Base-by-base conservation (phyloP, 2,113 vertebrate species). In the Psittacula cyanocephala region DNA sequence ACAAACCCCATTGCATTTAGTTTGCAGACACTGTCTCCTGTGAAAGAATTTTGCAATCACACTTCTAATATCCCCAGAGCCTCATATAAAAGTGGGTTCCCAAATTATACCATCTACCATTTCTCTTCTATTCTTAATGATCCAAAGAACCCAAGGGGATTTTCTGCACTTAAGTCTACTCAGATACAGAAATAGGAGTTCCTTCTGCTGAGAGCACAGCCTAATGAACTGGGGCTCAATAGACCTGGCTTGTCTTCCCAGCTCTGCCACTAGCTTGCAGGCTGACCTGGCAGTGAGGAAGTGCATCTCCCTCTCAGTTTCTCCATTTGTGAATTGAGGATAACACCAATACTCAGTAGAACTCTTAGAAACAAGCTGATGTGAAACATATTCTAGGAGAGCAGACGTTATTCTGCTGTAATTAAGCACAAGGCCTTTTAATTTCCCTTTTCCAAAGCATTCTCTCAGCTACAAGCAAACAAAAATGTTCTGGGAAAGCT, bases 271-370 rank as follows among this genome's bases (percentile, higher is more conserved):
- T 27, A 14, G n/a, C 37, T 63, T 14, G 3, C 1, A 11, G 43
- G 70, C 20, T 80, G 55, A 9, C 22, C 35, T 52, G 39, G 29
- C 37, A 17, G 16, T 1, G 10, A 33, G 7, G 3, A 29, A 33
- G 3, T 49, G 44, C 49, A 8, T 19, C 24, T 49, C 39, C 33
- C 17, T 67, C 27, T 5, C 52, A n/a, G 33, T 10, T 7, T 22
- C 33, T n/a, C 13, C 39, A 7, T 17, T 6, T 33, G 41, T 6
- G 17, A 72, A 10, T 1, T 0, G 7, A 35, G 11, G n/a, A 3
- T 29, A 37, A 28, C 20, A 27, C 71, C 15, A 5, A 18, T 15
- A 17, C 4, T 28, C 22, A 6, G 33, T 8, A 22, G 29, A 79
- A 19, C 37, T 39, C 59, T 3, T 18, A 13, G n/a, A 27, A 81